These are phyloP conservation scores for human (Homo sapiens) DNA, from an alignment of 2,113 vertebrate species.

Conservation along the genomic window DNA sequence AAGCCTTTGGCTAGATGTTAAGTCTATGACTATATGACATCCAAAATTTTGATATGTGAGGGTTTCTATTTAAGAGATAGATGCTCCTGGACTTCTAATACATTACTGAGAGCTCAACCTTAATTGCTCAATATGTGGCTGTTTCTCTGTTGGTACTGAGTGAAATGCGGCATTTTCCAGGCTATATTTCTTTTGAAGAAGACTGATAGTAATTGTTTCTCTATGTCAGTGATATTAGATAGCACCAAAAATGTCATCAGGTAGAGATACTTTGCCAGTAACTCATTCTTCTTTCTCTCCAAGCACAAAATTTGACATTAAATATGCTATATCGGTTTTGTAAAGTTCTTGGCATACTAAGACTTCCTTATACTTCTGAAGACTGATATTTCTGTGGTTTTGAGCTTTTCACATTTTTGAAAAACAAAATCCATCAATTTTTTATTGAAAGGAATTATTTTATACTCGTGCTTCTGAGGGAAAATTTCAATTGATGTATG, in stretches of 20 bases:
- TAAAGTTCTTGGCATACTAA: neutral
- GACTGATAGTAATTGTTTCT: constrained; percentile 3
- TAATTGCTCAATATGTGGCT: neutral
- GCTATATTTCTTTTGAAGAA: neutral
- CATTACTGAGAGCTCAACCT: neutral
- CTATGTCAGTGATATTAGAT: neutral
- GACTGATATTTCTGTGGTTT: neutral
- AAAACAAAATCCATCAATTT: neutral
- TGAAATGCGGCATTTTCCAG: neutral
- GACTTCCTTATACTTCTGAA: neutral
- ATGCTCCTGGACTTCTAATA: neutral
- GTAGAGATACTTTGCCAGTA: constrained; percentile 24
- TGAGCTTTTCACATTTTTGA: neutral
- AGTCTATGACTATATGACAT: neutral
- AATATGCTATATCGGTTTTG: neutral
- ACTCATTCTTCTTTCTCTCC: constrained; percentile 20
- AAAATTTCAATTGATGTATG: neutral
- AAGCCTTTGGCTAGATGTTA: neutral
- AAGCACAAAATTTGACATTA: constrained; percentile 27
- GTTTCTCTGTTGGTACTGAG: neutral
- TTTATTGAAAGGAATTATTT: neutral
- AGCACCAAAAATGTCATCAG: neutral
- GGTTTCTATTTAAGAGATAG: neutral
- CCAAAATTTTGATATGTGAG: neutral
- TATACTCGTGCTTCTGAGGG: neutral